Conservation (phyloP, 2,113 vertebrate genomes). For the Pogonocichla stellata region DNA sequence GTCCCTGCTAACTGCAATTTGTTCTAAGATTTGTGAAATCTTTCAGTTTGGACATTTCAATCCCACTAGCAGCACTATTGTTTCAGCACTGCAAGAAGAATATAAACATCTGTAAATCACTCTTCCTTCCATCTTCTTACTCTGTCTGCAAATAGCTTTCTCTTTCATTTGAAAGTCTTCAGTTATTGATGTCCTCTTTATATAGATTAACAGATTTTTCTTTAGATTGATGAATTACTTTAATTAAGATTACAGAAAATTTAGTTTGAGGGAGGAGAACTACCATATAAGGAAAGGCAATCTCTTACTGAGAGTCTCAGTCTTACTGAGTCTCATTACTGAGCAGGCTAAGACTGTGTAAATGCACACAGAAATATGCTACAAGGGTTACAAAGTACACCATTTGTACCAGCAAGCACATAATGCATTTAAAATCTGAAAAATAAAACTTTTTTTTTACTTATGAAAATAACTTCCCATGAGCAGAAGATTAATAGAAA, state of each 20-base stretch:
- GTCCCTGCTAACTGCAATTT: not conserved
- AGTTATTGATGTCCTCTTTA: not conserved
- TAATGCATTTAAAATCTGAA: not conserved
- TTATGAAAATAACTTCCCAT: not conserved
- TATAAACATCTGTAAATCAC: not conserved
- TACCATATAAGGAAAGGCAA: not conserved
- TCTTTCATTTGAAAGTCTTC: not conserved
- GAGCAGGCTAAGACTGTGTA: not conserved
- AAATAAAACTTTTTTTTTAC: not conserved
- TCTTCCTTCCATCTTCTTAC: not conserved
- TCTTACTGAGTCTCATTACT: not conserved
- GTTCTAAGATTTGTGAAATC: not conserved
- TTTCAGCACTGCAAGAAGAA: not conserved
- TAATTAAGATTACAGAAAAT: not conserved
- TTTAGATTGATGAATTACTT: not conserved
- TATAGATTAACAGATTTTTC: not conserved
- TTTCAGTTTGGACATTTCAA: not conserved
- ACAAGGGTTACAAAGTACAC: not conserved
- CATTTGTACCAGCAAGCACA: not conserved
- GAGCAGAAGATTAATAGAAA: not conserved
- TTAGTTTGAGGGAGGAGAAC: not conserved
- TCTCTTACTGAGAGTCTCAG: not conserved
- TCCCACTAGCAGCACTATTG: not conserved
- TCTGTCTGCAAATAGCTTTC: not conserved
- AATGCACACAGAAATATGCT: not conserved